phyloP scores from a whole-genome alignment of 2,797 vertebrate genomes.

The Macropodus opercularis region DNA sequence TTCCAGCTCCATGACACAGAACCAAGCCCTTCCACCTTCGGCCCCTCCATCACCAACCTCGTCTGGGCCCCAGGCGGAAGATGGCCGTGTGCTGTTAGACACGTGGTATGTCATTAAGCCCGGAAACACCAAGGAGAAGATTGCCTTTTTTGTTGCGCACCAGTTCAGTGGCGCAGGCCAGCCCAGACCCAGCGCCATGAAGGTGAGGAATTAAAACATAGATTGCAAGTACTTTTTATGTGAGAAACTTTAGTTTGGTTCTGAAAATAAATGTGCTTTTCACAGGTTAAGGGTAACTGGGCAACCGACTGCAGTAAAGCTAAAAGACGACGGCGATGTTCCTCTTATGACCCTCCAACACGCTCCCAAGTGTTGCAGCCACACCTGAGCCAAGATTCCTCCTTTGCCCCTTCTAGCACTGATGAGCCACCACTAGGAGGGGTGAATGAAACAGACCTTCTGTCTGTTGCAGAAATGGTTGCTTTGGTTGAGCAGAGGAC shows the following conservation, averaged over 20 bases:
- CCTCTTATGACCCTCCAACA: slow-evolving; percentile 87
- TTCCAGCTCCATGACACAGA: slow-evolving; percentile 53
- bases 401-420: slow-evolving; percentile 27
- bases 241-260: background rate
- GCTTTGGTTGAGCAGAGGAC: slow-evolving; percentile 92
- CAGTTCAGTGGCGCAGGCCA: slow-evolving; percentile 87
- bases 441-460: slow-evolving; percentile 83
- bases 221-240: background rate
- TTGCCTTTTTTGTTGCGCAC: slow-evolving; percentile 96
- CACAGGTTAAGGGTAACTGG: slow-evolving; percentile 92
- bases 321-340: slow-evolving; percentile 90
- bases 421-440: slow-evolving; percentile 66
- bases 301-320: slow-evolving; percentile 92
- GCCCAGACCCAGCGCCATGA: slow-evolving; percentile 88
- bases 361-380: slow-evolving; percentile 69
- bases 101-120: slow-evolving; percentile 99
- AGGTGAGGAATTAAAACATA: slow-evolving; percentile 65
- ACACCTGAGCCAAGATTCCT: slow-evolving; percentile 46
- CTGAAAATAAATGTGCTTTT: background rate
- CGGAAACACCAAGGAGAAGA: slow-evolving; percentile 97
- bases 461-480: slow-evolving; percentile 96
- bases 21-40: slow-evolving; percentile 58
- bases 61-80: slow-evolving; percentile 80
- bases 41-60: slow-evolving; percentile 68
- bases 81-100: slow-evolving; percentile 92